These are phyloP conservation scores for Eulemur albifrons DNA, from an alignment of 2,797 vertebrate species.

Conservation along the genomic window DNA sequence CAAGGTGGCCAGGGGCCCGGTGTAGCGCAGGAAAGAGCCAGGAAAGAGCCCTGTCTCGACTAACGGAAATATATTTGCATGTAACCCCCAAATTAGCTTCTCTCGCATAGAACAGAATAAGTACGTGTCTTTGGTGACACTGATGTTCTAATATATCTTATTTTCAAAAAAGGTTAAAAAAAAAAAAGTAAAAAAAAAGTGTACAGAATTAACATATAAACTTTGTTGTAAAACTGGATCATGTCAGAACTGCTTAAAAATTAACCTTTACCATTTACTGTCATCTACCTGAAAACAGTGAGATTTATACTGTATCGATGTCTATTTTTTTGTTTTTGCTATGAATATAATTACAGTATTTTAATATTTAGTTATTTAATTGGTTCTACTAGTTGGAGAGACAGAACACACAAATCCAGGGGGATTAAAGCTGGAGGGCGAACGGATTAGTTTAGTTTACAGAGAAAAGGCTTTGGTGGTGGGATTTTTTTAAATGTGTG, in stretches of 20 bases:
- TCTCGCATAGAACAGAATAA: constrained; percentile 70
- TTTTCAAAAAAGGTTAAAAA: constrained; percentile 66
- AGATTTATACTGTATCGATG: constrained; percentile 80
- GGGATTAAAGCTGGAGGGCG: constrained; percentile 69
- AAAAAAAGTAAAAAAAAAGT: background rate
- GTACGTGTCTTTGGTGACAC: constrained; percentile 71
- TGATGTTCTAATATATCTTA: constrained; percentile 77
- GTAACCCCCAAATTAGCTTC: constrained; percentile 73
- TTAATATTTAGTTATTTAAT: constrained; percentile 85
- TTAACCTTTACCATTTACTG: constrained; percentile 70
- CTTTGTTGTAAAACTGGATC: constrained; percentile 77
- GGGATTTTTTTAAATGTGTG: constrained; percentile 74
- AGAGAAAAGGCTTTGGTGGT: constrained; percentile 76
- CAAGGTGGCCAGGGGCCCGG: constrained; percentile 59
- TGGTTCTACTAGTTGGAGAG: constrained; percentile 81
- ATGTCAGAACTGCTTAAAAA: constrained; percentile 72
- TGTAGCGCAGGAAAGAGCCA: constrained; percentile 74
- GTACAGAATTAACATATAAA: constrained; percentile 76
- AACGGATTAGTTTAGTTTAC: constrained; percentile 63
- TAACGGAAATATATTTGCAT: constrained; percentile 77
- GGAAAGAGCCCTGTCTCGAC: constrained; percentile 76
- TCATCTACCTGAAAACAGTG: constrained; percentile 76
- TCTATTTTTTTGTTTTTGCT: constrained; percentile 83
- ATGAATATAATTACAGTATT: constrained; percentile 83
- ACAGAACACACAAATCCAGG: constrained; percentile 78